phyloP scores from a whole-genome alignment of 2,797 vertebrate species.

The Martes flavigula region DNA sequence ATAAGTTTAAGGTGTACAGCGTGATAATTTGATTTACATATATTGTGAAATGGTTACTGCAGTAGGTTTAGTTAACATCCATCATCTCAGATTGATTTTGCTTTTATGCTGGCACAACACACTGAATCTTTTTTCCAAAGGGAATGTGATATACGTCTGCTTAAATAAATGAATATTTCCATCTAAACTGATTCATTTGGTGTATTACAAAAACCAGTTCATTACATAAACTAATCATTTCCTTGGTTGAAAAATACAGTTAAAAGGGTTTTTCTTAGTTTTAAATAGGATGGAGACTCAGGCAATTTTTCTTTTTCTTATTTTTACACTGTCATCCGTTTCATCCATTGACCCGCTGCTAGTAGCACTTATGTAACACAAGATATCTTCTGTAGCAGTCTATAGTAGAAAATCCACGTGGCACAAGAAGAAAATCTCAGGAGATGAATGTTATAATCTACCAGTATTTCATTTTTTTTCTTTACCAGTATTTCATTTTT shows the following conservation, averaged over 20 bases:
- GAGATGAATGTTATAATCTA: slow-evolving; percentile 24
- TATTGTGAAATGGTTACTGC: neutral
- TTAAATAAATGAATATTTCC: slow-evolving; percentile 11
- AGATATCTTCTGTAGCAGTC: neutral
- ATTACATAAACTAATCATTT: neutral
- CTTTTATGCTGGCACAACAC: neutral
- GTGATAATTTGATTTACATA: neutral
- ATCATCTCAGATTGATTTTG: neutral
- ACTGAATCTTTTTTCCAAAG: slow-evolving; percentile 19
- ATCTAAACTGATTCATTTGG: neutral
- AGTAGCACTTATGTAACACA: slow-evolving; percentile 19
- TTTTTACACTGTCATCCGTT: neutral
- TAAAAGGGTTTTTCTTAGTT: neutral
- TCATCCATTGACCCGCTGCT: neutral
- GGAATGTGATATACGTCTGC: neutral
- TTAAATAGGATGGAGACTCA: neutral
- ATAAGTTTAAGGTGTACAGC: neutral
- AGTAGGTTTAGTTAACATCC: neutral
- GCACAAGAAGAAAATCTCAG: neutral
- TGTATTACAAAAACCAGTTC: neutral
- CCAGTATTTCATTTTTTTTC: slow-evolving; percentile 21
- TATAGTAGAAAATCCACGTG: neutral
- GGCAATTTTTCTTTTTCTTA: neutral
- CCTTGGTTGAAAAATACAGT: slow-evolving; percentile 15
- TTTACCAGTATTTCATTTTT: neutral